These are phyloP conservation scores for Gopherus evgoodei DNA, from an alignment of 2,113 vertebrate species.

Conservation along the genomic window DNA sequence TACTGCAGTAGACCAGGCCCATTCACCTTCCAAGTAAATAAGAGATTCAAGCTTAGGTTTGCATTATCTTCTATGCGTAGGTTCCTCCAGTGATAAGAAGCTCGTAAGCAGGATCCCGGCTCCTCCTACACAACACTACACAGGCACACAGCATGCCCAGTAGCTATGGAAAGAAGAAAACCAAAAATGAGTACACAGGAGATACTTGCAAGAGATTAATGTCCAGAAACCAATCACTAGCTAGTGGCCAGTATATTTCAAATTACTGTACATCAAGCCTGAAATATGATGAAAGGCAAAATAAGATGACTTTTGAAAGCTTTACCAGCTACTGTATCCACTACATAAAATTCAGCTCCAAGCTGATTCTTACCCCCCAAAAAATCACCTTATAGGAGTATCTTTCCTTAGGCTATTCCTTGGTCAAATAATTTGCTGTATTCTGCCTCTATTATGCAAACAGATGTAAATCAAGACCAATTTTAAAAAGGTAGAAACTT, in stretches of 20 bases:
- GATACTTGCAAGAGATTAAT: neutral
- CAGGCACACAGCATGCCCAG: constrained; percentile 95
- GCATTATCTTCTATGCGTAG: constrained; percentile 81
- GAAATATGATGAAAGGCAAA: neutral
- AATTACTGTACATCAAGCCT: neutral
- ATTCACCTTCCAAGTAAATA: constrained; percentile 59
- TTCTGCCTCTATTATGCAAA: neutral
- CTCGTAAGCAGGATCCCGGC: constrained; percentile 92
- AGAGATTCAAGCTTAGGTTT: constrained; percentile 61
- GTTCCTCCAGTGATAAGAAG: constrained; percentile 91
- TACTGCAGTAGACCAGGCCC: constrained; percentile 60
- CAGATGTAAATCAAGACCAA: neutral
- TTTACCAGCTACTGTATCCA: neutral
- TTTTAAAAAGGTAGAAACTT: neutral
- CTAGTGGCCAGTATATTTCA: neutral
- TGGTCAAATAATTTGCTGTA: neutral
- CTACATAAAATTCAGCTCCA: neutral
- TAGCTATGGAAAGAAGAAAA: constrained; percentile 78
- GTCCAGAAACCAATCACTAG: neutral
- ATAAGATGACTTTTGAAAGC: fast-evolving
- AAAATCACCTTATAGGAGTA: neutral
- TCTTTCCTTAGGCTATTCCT: neutral
- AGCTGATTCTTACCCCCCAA: neutral
- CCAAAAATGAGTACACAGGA: constrained; percentile 28
- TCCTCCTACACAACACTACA: constrained; percentile 90